Conservation (phyloP, 2,113 vertebrate species). For the Gobio gobio region DNA sequence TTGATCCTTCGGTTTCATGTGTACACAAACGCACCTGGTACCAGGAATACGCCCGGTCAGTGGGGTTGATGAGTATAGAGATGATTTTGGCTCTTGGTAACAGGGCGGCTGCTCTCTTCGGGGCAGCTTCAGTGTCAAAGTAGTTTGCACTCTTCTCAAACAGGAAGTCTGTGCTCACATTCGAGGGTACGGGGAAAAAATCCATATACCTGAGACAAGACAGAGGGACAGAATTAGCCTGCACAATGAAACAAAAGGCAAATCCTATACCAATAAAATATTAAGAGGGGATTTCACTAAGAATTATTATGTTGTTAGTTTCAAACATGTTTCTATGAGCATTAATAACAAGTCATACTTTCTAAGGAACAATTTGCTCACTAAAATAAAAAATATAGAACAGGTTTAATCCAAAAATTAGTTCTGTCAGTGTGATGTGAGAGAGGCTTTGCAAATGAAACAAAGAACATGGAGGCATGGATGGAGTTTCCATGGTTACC, state of each 20-base stretch:
- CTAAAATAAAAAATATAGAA: not conserved
- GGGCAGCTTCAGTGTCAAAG: conserved; percentile 92
- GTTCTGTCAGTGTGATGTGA: not conserved
- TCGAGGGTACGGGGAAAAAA: conserved; percentile 93
- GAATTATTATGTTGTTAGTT: not conserved
- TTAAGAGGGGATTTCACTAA: not conserved
- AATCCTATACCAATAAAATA: not conserved
- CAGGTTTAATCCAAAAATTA: not conserved
- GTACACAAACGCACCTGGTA: conserved; percentile 83
- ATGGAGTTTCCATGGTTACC: conserved; percentile 70
- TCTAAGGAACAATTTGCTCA: not conserved
- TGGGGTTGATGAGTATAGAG: conserved; percentile 94
- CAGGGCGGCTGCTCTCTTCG: conserved; percentile 86
- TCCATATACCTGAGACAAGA: conserved; percentile 90
- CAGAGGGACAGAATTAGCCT: not conserved
- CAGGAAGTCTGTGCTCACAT: conserved; percentile 91
- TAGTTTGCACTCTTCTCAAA: conserved; percentile 99
- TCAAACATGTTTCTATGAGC: not conserved
- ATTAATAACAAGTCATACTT: not conserved
- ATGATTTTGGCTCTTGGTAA: conserved; percentile 96
- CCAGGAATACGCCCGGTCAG: conserved; percentile 95
- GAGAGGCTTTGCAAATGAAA: conserved; percentile 4
- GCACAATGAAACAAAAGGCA: not conserved
- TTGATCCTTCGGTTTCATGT: not conserved
- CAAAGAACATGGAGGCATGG: not conserved